These are phyloP conservation scores for Phengaris alcon DNA, from an alignment of 2,888 invertebrate species.

Conservation along the genomic window DNA sequence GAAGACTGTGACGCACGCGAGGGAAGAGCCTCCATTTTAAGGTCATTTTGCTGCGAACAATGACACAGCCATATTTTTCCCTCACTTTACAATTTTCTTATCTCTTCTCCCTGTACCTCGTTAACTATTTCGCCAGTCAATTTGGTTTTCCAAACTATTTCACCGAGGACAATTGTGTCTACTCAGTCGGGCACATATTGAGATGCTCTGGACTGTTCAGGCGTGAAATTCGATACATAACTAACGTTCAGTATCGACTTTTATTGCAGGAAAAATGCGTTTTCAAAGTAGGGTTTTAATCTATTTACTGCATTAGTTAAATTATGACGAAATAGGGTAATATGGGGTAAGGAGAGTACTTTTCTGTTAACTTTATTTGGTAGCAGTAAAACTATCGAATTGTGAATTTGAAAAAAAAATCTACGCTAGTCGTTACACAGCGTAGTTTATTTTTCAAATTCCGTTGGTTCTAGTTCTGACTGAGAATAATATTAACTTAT, in stretches of 20 bases:
- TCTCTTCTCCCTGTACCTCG: not conserved
- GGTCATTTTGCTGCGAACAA: not conserved
- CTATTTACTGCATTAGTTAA: too few species aligned
- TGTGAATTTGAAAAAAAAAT: too few species aligned
- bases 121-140: conserved; percentile 21
- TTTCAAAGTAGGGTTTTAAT: not conserved
- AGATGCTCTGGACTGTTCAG: not conserved
- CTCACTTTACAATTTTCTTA: not conserved
- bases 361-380: too few species aligned
- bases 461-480: too few species aligned
- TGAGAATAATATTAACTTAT: too few species aligned
- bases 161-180: conserved; percentile 25
- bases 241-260: not conserved
- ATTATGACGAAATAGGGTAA: too few species aligned
- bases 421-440: too few species aligned
- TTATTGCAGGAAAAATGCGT: not conserved
- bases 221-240: not conserved
- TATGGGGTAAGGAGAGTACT: too few species aligned
- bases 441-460: too few species aligned
- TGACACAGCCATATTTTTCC: not conserved
- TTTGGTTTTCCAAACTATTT: conserved; percentile 27
- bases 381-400: too few species aligned
- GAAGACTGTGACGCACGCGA: too few species aligned
- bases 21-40: too few species aligned
- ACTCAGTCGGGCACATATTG: conserved; percentile 17